Base-by-base conservation (phyloP, 2,113 vertebrate species). In the Stegostoma tigrinum region DNA sequence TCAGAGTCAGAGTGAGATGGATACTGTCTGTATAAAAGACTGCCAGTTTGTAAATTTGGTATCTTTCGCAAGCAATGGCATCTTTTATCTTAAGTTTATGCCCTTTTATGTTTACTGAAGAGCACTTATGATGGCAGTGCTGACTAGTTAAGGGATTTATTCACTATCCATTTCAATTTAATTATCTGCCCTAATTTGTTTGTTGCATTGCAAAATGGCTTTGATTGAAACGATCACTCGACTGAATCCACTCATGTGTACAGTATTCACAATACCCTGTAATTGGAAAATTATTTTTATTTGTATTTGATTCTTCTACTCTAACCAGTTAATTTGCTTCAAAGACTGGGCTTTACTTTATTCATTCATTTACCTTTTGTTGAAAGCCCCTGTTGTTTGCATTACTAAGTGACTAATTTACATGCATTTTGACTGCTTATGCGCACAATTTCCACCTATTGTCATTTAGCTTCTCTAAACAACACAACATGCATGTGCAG, bases 101-200 rank as follows among this genome's bases (percentile, higher is more conserved):
- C 3, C 3, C 34, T 15, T 5, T 90, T 45, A 24, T 19, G 68
- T 7, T 94, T 38, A 12, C 68, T 95, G 94, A 52, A 72, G 34
- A 95, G 24, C n/a, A 34, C 38, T 70, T 72, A 3, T 2, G 66
- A 72, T 34, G 10, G 10, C 68, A 95, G 19, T 5, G 48, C 24
- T 10, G 34, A 24, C 8, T 21, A 94, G 64, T 27, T 2, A 38
- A 75, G 38, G 67, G 67, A 72, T 75, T 95, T 72, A 70, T 24
- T 70, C 23, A 7, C 30, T 19, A 23, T 67, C 42, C 14, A 66
- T n/a, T 67, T 66, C 19, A 34, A 45, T 93, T 66, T 52, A 95
- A 95, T 95, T 95, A 48, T 75, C 70, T 95, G 67, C 10, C 68
- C 72, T 27, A 70, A 70, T 70, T 94, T 67, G 64, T 70, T 94